Evolutionary conservation across 2,797 vertebrate genomes (phyloP), one percentile per base, ranked within the genome.

Genomic region (Megalops cyprinoides): DNA sequence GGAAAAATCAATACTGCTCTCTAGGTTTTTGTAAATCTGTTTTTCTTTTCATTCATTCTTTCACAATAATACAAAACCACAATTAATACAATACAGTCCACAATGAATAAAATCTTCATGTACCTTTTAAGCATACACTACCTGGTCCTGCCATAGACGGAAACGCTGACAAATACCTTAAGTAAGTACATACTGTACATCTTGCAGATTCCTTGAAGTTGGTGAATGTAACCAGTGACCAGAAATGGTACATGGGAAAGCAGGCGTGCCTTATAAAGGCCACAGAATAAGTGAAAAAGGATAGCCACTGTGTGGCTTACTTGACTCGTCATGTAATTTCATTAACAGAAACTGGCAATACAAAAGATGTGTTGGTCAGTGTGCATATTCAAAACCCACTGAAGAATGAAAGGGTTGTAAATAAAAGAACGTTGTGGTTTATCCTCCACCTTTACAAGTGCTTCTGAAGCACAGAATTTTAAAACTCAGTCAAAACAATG

Each of bases 31-130:
- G 44, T 44, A 74, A 74, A 48, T 31, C 9, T 10, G 20, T 74
- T 74, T 73, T 28, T 51, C 48, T 74, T 74, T 74, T 48, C 89
- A 90, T 91, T 89, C 90, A 92, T 86, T 91, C 90, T 90, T 92
- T 92, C 88, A 91, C 91, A 90, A 91, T 89, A 89, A 91, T 48
- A 23, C 46, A 51, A 74, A 51, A 51, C 46, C 73, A 14, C 44
- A 74, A 49, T 48, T 48, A 49, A 49, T 51, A 51, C 48, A 74
- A 74, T 49, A n/a, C 44, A 48, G 44, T 15, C 46, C 73, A 14
- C 44, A 74, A 49, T 48, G 42, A 49, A 49, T 51, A 51, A 74
- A 74, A 74, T 49, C 46, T 46, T 39, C 49, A n/a, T 15, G 1
- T 51, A 5, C n/a, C 73, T 49, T 39, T 74, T 71, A 71, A 42